Evolutionary conservation across 2,113 vertebrate genomes (phyloP).

Genomic region (Leptobrachium leishanense): DNA sequence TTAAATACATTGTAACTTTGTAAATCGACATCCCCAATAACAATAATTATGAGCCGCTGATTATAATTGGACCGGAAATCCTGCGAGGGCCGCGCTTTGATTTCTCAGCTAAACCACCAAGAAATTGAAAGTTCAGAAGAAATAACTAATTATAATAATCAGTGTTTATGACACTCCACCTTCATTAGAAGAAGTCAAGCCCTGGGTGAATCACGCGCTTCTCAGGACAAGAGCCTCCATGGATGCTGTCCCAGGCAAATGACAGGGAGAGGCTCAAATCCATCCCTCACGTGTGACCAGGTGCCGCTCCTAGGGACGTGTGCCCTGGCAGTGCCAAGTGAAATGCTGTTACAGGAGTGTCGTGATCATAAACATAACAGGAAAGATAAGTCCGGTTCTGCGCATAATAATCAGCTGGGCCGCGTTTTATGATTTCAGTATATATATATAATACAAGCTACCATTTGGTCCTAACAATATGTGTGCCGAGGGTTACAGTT

Average conservation of each 20-base stretch:
- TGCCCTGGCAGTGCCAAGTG: background rate
- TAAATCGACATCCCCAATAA: background rate
- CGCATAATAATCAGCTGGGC: too few species aligned
- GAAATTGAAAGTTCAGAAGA: slow-evolving; percentile 41
- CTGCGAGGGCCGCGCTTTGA: slow-evolving; percentile 2
- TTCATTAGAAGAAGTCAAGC: background rate
- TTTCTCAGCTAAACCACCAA: slow-evolving; percentile 17
- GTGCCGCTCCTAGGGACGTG: background rate
- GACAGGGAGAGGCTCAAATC: background rate
- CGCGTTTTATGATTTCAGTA: too few species aligned
- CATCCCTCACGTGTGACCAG: background rate
- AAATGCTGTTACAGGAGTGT: background rate
- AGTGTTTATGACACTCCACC: slow-evolving; percentile 13
- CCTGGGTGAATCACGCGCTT: slow-evolving; percentile 31
- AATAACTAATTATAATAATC: slow-evolving; percentile 25
- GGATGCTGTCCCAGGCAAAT: background rate
- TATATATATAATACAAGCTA: too few species aligned
- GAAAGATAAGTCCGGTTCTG: too few species aligned
- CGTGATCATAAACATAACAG: background rate
- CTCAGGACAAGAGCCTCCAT: background rate
- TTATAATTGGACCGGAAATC: background rate
- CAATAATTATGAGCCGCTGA: background rate
- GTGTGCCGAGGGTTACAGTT: too few species aligned
- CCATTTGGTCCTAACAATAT: too few species aligned
- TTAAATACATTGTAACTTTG: too few species aligned